Conservation (phyloP, 1,140 invertebrate genomes). For the Brachionus paranguensis region DNA sequence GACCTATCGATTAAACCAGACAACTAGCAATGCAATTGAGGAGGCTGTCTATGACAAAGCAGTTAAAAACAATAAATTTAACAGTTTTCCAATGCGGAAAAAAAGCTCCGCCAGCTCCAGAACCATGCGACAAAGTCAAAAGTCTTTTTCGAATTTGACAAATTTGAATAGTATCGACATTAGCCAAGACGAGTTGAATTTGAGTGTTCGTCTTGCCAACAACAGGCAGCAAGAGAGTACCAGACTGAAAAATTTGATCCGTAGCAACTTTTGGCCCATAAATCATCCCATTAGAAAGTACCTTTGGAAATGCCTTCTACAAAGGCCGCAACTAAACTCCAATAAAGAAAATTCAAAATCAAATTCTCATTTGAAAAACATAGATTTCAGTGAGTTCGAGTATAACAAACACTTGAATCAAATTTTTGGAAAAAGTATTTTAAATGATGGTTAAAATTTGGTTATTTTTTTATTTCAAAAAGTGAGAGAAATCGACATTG, state of each 20-base stretch:
- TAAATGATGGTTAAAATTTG: background rate
- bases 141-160: background rate
- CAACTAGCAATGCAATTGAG: background rate
- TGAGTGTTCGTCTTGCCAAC: background rate
- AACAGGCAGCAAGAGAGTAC: conserved; percentile 41
- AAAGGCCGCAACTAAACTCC: background rate
- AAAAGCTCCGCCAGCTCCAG: background rate
- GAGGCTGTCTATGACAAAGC: background rate
- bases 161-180: background rate
- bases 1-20: background rate
- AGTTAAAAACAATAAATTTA: conserved; percentile 22
- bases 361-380: background rate
- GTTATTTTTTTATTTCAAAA: background rate
- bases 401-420: conserved; percentile 31
- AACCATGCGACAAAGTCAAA: background rate
- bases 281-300: conserved; percentile 41
- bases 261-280: conserved; percentile 42
- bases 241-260: conserved; percentile 42
- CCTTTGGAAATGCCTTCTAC: conserved; percentile 42
- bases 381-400: background rate
- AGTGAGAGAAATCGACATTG: conserved; percentile 12
- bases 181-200: background rate
- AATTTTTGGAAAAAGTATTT: conserved; percentile 32
- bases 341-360: background rate
- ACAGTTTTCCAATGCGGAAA: conserved; percentile 11